Evolutionary conservation across 2,888 invertebrate species (phyloP), one percentile per base, ranked within the genome.

Genomic region (Epirrhoe alternata): DNA sequence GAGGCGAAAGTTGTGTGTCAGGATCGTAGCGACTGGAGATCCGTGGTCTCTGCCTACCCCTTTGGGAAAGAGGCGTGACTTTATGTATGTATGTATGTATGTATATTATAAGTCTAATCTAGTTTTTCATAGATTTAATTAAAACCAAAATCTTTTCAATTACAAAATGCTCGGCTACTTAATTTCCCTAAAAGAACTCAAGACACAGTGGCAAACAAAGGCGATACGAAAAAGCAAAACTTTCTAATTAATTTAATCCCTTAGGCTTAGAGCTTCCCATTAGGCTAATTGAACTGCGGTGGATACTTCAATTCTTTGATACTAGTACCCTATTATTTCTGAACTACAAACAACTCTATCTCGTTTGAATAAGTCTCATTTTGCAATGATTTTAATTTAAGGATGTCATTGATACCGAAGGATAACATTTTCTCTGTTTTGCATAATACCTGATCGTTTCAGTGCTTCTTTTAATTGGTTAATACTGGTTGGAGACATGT

Each of bases 201-300:
- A 86, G 87, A 88, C 84, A 84, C 76, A 73, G 75, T 74, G 75
- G 82, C 88, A 90, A 92, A 92, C 89, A 92, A 90, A 90, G 91
- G 88, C 84, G 86, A 82, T 81, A 83, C 83, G 83, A 86, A 90
- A 88, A 82, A 89, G 86, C 86, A 82, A 86, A 92, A 92, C 89
- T 92, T 92, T 91, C 90, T 92, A 92, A 92, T 92, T 92, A 92
- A 92, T 91, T 90, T 90, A 91, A 92, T 92, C 92, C 92, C 90
- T 92, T 90, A 86, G 87, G 90, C 90, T 92, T 90, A 86, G 87
- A 90, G 90, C 89, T 89, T 85, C 83, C 92, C 91, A 92, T 92
- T 92, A 92, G 85, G 88, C 90, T 92, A 92, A 92, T 92, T 92
- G 92, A 92, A 92, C 89, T 90, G 92, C 86, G 91, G 90, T 90